phyloP scores from a whole-genome alignment of 2,888 invertebrate species.

The Acanthopleura granulata region DNA sequence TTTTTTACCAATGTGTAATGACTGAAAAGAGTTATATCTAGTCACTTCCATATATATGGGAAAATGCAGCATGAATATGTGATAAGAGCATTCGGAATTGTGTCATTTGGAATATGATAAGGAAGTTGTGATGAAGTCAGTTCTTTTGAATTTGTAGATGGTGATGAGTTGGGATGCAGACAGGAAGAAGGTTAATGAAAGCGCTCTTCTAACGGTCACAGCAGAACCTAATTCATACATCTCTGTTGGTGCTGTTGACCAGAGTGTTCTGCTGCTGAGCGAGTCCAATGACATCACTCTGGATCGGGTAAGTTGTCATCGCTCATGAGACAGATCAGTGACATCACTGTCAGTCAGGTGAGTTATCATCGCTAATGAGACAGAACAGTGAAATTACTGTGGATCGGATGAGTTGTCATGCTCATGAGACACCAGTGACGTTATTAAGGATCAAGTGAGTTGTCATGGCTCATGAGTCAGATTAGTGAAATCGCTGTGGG shows the following conservation, averaged over 20 bases:
- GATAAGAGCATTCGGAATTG: too few relatives aligned
- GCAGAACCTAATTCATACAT: conserved; percentile 1
- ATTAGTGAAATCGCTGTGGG: too few relatives aligned
- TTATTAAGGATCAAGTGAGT: background rate
- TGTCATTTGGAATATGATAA: too few relatives aligned
- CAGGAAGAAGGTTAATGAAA: background rate
- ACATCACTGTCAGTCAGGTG: background rate
- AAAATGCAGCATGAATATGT: too few relatives aligned
- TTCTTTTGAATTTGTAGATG: too few relatives aligned
- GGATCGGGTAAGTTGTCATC: background rate
- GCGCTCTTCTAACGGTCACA: background rate
- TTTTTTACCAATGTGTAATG: too few relatives aligned
- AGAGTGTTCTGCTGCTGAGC: background rate
- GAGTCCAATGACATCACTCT: conserved; percentile 11
- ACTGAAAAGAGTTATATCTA: too few relatives aligned
- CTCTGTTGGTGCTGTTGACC: background rate
- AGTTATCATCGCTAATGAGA: background rate
- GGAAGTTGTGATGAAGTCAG: too few relatives aligned
- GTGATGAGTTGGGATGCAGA: background rate
- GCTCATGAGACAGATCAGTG: background rate
- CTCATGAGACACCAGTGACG: conserved; percentile 1
- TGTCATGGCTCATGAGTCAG: too few relatives aligned
- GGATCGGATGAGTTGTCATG: background rate
- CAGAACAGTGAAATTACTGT: background rate
- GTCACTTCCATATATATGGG: too few relatives aligned